Evolutionary conservation across 1,140 invertebrate genomes (phyloP).

Genomic region (Tetraneura akinire): DNA sequence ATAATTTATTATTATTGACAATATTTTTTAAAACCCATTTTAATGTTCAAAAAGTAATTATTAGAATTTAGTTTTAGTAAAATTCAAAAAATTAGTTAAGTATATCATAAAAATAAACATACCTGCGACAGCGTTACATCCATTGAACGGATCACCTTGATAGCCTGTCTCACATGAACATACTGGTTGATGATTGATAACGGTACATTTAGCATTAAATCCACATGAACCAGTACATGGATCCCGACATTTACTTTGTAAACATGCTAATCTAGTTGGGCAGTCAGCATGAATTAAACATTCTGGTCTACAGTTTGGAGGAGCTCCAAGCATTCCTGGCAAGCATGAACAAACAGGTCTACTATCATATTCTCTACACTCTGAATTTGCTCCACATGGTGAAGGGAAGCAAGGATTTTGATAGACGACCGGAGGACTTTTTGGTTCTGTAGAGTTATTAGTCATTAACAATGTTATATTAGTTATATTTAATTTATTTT

Average conservation of each 20-base stretch:
- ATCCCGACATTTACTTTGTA: constrained; percentile 59
- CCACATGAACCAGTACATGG: constrained; percentile 61
- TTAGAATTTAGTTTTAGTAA: constrained; percentile 28
- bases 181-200: constrained; percentile 60
- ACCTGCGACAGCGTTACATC: constrained; percentile 57
- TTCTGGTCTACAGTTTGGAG: constrained; percentile 60
- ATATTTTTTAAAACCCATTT: background rate
- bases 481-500: background rate
- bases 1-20: background rate
- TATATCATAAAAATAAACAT: constrained; percentile 35
- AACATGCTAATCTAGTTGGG: constrained; percentile 57
- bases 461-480: background rate
- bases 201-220: constrained; percentile 60
- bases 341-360: constrained; percentile 77
- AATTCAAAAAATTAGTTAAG: background rate
- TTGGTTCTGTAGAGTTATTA: constrained; percentile 31
- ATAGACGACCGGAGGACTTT: constrained; percentile 55
- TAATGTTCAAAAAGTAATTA: background rate
- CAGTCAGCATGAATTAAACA: constrained; percentile 61
- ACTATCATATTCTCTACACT: constrained; percentile 70
- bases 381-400: constrained; percentile 80
- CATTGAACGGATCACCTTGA: constrained; percentile 61
- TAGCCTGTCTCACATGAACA: constrained; percentile 61
- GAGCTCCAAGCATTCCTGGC: constrained; percentile 71
- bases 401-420: constrained; percentile 75